A percentile compares a stretch with the other conserved stretches of the same genome.
These are phyloP conservation scores for Cyclargus thomasi DNA, from an alignment of 1,140 invertebrate species.

Conservation along the genomic window DNA sequence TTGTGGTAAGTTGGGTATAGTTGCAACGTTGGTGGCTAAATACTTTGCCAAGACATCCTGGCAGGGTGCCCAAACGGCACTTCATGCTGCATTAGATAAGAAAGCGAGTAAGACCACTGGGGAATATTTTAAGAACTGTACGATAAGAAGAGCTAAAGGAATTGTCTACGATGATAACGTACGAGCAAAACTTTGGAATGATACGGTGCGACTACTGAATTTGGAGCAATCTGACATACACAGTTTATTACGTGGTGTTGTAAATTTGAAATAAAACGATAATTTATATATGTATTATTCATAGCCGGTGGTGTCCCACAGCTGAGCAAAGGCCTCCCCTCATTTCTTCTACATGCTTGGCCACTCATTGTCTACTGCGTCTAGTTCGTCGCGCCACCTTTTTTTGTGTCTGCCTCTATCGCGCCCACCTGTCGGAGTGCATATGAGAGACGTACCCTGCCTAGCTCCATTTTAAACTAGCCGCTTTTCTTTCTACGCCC, in stretches of 20 bases:
- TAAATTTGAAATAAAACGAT: neutral
- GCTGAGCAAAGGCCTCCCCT: too few species aligned
- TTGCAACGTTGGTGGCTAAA: slow-evolving; percentile 29
- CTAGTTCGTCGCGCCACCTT: too few species aligned
- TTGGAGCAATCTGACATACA: slow-evolving; percentile 36
- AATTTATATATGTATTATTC: too few species aligned
- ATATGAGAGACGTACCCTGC: too few species aligned
- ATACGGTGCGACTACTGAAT: slow-evolving; percentile 35
- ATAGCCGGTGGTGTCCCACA: too few species aligned
- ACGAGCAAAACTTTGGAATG: slow-evolving; percentile 33
- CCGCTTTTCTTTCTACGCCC: too few species aligned
- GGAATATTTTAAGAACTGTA: slow-evolving; percentile 52
- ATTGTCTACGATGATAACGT: slow-evolving; percentile 28
- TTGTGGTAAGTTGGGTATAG: slow-evolving; percentile 27
- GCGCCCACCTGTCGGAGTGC: too few species aligned
- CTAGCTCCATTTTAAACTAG: too few species aligned
- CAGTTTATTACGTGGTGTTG: neutral
- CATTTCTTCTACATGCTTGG: too few species aligned
- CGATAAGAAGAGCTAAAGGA: slow-evolving; percentile 18
- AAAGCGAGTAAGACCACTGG: slow-evolving; percentile 45
- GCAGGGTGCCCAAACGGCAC: slow-evolving; percentile 48
- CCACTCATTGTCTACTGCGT: too few species aligned
- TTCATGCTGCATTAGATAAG: slow-evolving; percentile 41
- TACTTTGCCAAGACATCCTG: slow-evolving; percentile 41
- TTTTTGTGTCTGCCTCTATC: too few species aligned